phyloP scores from a whole-genome alignment of 2,797 vertebrate genomes.

The Acipenser transmontanus region DNA sequence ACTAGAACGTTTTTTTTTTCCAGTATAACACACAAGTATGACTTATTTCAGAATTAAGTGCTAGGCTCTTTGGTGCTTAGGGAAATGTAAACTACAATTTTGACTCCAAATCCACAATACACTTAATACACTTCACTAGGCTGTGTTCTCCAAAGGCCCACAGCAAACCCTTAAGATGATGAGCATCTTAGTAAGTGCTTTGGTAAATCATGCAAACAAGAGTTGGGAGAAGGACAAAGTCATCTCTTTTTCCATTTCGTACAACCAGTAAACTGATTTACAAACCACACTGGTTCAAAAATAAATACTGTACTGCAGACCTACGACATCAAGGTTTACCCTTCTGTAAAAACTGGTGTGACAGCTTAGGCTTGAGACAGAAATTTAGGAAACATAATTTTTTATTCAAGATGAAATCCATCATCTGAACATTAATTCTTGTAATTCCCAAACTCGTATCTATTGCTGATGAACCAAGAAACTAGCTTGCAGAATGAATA shows the following conservation, averaged over 20 bases:
- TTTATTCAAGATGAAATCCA: no score
- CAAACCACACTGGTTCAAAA: constrained; percentile 63
- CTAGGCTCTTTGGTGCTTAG: constrained; percentile 70
- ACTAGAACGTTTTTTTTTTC: constrained; percentile 56
- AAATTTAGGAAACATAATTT: constrained; percentile 15
- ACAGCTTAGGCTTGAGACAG: constrained; percentile 15
- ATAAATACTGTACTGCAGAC: constrained; percentile 46
- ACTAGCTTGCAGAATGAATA: constrained; percentile 10
- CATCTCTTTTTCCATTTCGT: constrained; percentile 57
- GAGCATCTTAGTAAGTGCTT: constrained; percentile 68
- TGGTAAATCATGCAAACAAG: constrained; percentile 77
- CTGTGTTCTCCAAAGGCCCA: constrained; percentile 61
- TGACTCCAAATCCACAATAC: constrained; percentile 71
- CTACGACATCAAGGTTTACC: constrained; percentile 16
- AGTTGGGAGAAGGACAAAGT: constrained; percentile 58
- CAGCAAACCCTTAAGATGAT: constrained; percentile 66
- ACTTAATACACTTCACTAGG: constrained; percentile 67
- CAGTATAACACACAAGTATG: constrained; percentile 65
- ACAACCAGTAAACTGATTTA: constrained; percentile 68
- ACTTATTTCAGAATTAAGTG: constrained; percentile 76
- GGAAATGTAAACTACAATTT: constrained; percentile 76
- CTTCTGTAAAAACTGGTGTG: constrained; percentile 23
- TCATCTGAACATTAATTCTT: constrained; percentile 8
- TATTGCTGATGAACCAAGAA: constrained; percentile 9
- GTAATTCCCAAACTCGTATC: constrained; percentile 9